Conservation (phyloP, 2,113 vertebrate species). For the Dendrocopos noguchii region DNA sequence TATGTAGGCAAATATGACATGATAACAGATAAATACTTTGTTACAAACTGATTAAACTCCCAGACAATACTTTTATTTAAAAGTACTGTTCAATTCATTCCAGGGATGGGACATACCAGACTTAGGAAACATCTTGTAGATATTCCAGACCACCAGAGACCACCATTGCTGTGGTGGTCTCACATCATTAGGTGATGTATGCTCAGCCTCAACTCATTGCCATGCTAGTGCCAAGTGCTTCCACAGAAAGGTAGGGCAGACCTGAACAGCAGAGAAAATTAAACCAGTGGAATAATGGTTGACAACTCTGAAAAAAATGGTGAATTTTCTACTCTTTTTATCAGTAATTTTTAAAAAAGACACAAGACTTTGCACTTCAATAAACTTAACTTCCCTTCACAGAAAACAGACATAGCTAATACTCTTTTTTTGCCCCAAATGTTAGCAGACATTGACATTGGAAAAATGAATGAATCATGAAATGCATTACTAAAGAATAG, state of each 20-base stretch:
- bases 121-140: neutral
- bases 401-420: neutral
- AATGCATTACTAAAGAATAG: neutral
- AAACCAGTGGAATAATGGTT: neutral
- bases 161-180: accelerated
- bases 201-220: neutral
- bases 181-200: neutral
- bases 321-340: neutral
- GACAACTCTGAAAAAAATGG: neutral
- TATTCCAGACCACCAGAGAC: neutral
- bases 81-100: neutral
- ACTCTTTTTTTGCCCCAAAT: neutral
- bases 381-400: neutral
- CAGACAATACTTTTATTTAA: neutral
- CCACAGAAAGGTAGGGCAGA: accelerated
- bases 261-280: neutral
- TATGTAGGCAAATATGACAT: neutral
- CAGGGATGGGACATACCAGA: neutral
- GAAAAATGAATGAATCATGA: neutral
- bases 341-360: neutral
- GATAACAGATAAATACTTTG: neutral
- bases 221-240: accelerated
- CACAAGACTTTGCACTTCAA: neutral
- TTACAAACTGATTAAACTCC: neutral
- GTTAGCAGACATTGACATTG: neutral